Conservation (phyloP, 2,888 invertebrate species). For the Seladonia tumulorum region DNA sequence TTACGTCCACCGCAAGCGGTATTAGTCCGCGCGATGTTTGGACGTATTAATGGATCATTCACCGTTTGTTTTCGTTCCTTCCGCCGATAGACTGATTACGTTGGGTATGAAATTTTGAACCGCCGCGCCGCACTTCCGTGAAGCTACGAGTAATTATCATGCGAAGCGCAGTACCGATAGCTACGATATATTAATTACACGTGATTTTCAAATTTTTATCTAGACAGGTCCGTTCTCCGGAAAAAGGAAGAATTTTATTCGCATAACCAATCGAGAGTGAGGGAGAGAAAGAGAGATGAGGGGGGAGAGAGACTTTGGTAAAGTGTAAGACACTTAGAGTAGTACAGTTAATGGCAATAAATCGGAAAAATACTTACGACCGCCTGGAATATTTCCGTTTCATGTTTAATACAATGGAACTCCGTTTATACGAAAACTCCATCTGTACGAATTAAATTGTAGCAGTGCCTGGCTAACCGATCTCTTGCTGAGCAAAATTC, state of each 20-base stretch:
- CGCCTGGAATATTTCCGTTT: too few relatives aligned
- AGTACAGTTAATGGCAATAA: too few relatives aligned
- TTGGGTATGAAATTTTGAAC: slow-evolving; percentile 38
- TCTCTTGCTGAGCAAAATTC: too few relatives aligned
- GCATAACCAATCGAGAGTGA: neutral
- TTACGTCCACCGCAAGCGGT: slow-evolving; percentile 60
- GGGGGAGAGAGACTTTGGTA: too few relatives aligned
- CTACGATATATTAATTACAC: neutral
- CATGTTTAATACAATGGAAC: too few relatives aligned
- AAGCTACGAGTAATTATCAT: neutral
- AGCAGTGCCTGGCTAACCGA: too few relatives aligned
- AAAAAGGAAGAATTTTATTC: neutral
- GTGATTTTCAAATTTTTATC: neutral
- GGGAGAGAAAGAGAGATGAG: too few relatives aligned
- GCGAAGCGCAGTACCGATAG: neutral
- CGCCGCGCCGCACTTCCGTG: neutral
- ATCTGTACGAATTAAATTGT: too few relatives aligned
- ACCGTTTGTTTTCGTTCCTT: slow-evolving; percentile 63
- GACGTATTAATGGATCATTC: slow-evolving; percentile 68
- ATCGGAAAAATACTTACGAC: too few relatives aligned
- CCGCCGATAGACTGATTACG: slow-evolving; percentile 38
- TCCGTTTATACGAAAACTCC: too few relatives aligned
- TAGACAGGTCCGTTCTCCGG: neutral
- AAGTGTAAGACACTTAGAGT: too few relatives aligned
- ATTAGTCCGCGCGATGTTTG: slow-evolving; percentile 68